Percentiles rank a stretch among this genome's conserved stretches.
Evolutionary conservation across 2,888 invertebrate species (phyloP).

Genomic region (Flexamia atlantica): DNA sequence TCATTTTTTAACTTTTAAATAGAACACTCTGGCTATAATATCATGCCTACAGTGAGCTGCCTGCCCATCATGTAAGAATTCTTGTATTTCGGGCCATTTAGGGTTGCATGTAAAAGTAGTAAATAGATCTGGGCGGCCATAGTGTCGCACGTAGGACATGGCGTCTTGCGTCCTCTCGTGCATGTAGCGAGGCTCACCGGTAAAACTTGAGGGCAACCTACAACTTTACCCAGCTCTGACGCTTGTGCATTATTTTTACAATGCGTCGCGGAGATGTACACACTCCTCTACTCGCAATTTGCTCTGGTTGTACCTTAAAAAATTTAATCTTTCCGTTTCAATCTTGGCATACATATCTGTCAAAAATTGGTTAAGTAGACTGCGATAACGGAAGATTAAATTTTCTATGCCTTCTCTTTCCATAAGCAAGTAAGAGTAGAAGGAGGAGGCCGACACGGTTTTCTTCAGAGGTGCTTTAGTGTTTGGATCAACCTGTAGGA

Average conservation of each 20-base stretch:
- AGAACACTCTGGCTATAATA: constrained; percentile 43
- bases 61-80: constrained; percentile 48
- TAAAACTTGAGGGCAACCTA: constrained; percentile 70
- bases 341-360: constrained; percentile 15
- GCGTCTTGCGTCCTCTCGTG: constrained; percentile 73
- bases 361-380: constrained; percentile 61
- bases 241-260: constrained; percentile 61
- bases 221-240: constrained; percentile 65
- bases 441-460: constrained; percentile 48
- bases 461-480: constrained; percentile 36
- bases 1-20: not conserved
- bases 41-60: constrained; percentile 70
- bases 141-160: constrained; percentile 72
- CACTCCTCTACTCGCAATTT: constrained; percentile 57
- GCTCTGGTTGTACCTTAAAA: constrained; percentile 66
- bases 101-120: constrained; percentile 70
- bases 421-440: too few relatives aligned
- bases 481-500: constrained; percentile 41
- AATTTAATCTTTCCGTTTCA: constrained; percentile 44
- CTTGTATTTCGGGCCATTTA: constrained; percentile 69
- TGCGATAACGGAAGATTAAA: too few relatives aligned
- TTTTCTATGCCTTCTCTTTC: too few relatives aligned
- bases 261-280: constrained; percentile 69
- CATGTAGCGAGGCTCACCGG: constrained; percentile 73
- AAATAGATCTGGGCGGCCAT: constrained; percentile 71